Percentiles rank a stretch among this genome's conserved stretches.
phyloP scores from a whole-genome alignment of 1,140 invertebrate species.

The Zaprionus vittiger region DNA sequence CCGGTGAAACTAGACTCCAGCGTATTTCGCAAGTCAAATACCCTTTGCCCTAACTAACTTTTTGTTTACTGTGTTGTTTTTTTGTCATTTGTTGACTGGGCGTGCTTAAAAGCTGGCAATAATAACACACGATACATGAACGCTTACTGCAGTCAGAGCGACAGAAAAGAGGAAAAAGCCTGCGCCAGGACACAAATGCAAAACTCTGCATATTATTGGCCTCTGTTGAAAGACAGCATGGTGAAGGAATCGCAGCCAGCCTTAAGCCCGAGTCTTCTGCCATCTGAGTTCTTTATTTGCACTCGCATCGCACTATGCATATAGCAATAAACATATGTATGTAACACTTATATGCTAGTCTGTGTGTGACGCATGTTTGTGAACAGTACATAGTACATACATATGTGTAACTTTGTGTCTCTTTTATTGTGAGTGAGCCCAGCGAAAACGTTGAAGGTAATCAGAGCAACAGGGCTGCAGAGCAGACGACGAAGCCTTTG shows the following conservation, averaged over 20 bases:
- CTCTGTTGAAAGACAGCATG: neutral
- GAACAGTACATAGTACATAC: neutral
- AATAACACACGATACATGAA: conserved; percentile 26
- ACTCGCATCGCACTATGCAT: conserved; percentile 3
- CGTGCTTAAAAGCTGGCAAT: conserved; percentile 31
- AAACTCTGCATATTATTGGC: conserved; percentile 5
- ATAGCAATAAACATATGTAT: neutral
- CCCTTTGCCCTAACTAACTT: neutral
- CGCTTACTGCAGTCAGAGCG: conserved; percentile 18
- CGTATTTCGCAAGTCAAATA: neutral
- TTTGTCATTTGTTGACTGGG: conserved; percentile 23
- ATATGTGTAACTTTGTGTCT: neutral
- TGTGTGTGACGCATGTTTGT: neutral
- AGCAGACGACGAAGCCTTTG: conserved; percentile 15
- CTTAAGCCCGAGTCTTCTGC: conserved; percentile 2
- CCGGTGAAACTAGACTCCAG: neutral
- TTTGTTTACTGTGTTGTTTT: conserved; percentile 5
- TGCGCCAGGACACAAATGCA: conserved; percentile 6
- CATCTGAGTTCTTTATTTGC: conserved; percentile 4
- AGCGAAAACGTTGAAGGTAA: conserved; percentile 8
- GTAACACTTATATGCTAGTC: neutral
- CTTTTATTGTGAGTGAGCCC: neutral
- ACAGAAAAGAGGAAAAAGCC: conserved; percentile 6
- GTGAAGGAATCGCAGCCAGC: neutral
- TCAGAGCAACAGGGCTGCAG: conserved; percentile 12